Evolutionary conservation across 2,888 invertebrate genomes (phyloP).

Genomic region (Clunio marinus): DNA sequence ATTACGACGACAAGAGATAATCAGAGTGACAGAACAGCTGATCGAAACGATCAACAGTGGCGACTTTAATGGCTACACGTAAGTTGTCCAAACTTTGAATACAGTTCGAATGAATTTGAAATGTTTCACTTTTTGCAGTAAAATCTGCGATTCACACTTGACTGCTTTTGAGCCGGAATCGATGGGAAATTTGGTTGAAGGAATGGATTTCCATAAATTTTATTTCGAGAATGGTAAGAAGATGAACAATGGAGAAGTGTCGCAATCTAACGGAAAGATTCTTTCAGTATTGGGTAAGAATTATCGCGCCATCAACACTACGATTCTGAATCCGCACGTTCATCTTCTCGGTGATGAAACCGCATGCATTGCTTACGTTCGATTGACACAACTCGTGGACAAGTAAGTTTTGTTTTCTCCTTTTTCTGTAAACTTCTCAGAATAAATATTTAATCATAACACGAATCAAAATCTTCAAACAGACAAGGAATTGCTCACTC

Average conservation of each 20-base stretch:
- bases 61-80: slow-evolving; percentile 87
- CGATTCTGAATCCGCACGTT: slow-evolving; percentile 91
- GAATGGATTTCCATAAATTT: slow-evolving; percentile 97
- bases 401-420: slow-evolving; percentile 52
- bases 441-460: no score
- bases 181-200: slow-evolving; percentile 91
- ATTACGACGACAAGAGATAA: slow-evolving; percentile 87
- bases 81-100: not conserved
- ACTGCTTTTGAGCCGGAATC: slow-evolving; percentile 96
- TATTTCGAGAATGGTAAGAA: slow-evolving; percentile 93
- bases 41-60: slow-evolving; percentile 91
- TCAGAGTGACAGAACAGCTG: slow-evolving; percentile 91
- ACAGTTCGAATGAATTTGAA: not conserved
- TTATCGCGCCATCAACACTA: slow-evolving; percentile 70
- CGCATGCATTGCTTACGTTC: slow-evolving; percentile 91
- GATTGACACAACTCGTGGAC: slow-evolving; percentile 91
- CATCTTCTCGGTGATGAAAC: slow-evolving; percentile 93
- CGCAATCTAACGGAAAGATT: not conserved
- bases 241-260: slow-evolving; percentile 57
- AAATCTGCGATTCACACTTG: slow-evolving; percentile 91
- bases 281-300: slow-evolving; percentile 31
- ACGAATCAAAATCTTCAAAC: not conserved
- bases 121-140: no score
- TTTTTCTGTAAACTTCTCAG: no score
- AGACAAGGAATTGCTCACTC: slow-evolving; percentile 79